Evolutionary conservation across 2,888 invertebrate species (phyloP), one percentile per base, ranked within the genome.

Genomic region (Drosophila borealis): DNA sequence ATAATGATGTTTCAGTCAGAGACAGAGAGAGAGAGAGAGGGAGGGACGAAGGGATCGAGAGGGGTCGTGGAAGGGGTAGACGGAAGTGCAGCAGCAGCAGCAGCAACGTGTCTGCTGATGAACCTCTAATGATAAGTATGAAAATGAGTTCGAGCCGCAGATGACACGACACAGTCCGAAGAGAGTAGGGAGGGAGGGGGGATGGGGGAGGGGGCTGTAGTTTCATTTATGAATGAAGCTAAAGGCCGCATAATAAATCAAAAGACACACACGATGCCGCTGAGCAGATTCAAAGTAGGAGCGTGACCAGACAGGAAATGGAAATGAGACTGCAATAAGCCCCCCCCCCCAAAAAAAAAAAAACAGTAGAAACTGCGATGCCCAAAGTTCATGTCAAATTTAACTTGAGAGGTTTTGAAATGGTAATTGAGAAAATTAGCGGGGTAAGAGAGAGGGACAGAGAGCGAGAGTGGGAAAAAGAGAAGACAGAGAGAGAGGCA

Each of bases 91-190:
- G 13, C 21, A 53, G 29, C 42, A 51, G 25, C 34, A 59, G 46
- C 59, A 54, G 13, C 46, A 69, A 63, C 64, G 60, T 72, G 70
- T 74, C 68, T 69, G 69, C 66, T 68, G 86, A 78, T 85, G 75
- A 64, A 68, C 65, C 88, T 29, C 29, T 86, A 89, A 90, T 90
- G 89, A 89, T 90, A 90, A 68, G 53, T 68, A 75, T 90, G 90
- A 90, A 90, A 90, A 90, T 90, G 69, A 86, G 84, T 80, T 81
- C 74, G 65, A 81, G 63, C 61, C 80, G 62, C 74, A 76, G 81
- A 85, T 75, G 89, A 89, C 90, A 89, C 80, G 87, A 79, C 70
- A 71, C 46, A 48, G 46, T 51, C 46, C 29, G 19, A 44, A 21
- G 17, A 64, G 17, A 37, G 29, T 2, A 29, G 29, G 2, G 8